Percentiles rank a stretch among this genome's conserved stretches.
Conservation (phyloP, 2,113 vertebrate species). For the Strix aluco region DNA sequence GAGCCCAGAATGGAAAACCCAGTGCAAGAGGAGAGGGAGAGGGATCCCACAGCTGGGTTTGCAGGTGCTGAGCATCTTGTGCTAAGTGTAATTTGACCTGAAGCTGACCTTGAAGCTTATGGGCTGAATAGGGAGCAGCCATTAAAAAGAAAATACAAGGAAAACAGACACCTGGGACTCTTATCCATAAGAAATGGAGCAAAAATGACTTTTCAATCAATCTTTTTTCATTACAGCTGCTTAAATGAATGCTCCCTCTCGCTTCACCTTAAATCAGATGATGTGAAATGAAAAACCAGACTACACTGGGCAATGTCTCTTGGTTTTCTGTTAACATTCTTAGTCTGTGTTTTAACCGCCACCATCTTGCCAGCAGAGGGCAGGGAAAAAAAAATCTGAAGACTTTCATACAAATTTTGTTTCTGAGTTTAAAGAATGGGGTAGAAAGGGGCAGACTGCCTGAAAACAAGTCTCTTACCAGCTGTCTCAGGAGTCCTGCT, state of each 20-base stretch:
- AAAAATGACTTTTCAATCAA: slow-evolving; percentile 39
- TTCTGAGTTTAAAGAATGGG: not conserved
- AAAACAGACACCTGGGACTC: slow-evolving; percentile 26
- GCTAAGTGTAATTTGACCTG: not conserved
- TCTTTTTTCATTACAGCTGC: slow-evolving; percentile 29
- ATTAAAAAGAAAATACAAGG: slow-evolving; percentile 12
- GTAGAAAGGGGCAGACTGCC: not conserved
- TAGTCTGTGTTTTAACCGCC: not conserved
- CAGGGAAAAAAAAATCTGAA: not conserved
- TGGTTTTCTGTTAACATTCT: not conserved
- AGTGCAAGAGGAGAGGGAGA: not conserved
- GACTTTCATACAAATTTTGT: not conserved
- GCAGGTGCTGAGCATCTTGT: not conserved
- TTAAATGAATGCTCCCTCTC: slow-evolving; percentile 27
- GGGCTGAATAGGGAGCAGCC: not conserved
- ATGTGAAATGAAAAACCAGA: slow-evolving; percentile 9
- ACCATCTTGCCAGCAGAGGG: not conserved
- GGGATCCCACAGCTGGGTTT: not conserved
- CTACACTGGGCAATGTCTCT: not conserved
- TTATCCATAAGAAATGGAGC: not conserved
- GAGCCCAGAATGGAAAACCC: not conserved
- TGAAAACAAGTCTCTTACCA: not conserved
- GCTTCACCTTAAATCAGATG: slow-evolving; percentile 14
- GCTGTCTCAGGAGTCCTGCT: not conserved
- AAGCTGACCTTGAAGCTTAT: slow-evolving; percentile 2